These are phyloP conservation scores for Spilogale gracilis DNA, from an alignment of 2,113 vertebrate genomes.

Conservation along the genomic window DNA sequence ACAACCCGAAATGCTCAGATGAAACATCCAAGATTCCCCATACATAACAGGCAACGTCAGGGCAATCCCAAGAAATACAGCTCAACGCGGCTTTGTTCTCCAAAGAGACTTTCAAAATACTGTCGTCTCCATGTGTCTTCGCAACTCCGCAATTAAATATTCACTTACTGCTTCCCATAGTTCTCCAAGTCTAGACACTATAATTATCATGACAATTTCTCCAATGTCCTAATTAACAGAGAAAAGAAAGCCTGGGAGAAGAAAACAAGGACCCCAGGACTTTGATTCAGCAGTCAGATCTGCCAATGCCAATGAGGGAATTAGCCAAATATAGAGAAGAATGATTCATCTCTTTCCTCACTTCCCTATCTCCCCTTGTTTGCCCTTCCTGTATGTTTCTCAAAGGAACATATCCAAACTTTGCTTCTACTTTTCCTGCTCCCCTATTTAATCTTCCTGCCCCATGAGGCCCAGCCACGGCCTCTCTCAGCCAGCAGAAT, in stretches of 20 bases:
- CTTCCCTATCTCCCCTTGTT: constrained; percentile 15
- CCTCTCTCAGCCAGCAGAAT: not conserved
- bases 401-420: constrained; percentile 19
- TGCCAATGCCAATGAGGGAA: constrained; percentile 26
- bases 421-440: constrained; percentile 1
- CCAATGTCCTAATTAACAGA: constrained; percentile 62
- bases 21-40: not conserved
- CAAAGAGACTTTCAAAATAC: constrained; percentile 16
- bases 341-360: constrained; percentile 1
- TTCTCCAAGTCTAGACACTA: constrained; percentile 60
- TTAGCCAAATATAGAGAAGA: constrained; percentile 26
- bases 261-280: constrained; percentile 54
- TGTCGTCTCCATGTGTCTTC: constrained; percentile 13
- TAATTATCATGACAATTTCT: constrained; percentile 67
- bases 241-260: constrained; percentile 24
- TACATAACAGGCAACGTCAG: not conserved
- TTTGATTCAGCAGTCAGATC: not conserved
- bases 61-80: not conserved
- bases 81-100: not conserved
- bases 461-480: not conserved
- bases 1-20: constrained; percentile 12
- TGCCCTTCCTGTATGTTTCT: constrained; percentile 41
- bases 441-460: not conserved
- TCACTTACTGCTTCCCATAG: constrained; percentile 62
- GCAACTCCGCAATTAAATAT: constrained; percentile 67